Evolutionary conservation across 2,888 invertebrate genomes (phyloP), one percentile per base, ranked within the genome.

Genomic region (Epinotia demarniana): DNA sequence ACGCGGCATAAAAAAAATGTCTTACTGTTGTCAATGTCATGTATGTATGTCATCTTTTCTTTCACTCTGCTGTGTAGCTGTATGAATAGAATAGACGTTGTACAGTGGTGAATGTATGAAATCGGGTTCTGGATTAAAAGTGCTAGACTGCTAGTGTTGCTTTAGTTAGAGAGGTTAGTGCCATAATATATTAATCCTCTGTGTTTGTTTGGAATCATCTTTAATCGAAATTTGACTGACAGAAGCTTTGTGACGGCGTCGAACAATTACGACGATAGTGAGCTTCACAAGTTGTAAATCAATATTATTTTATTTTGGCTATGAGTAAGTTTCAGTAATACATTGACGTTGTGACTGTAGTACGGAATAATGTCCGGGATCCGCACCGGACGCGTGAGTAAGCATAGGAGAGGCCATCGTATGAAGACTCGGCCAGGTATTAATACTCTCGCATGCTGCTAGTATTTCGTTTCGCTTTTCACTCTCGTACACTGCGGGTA

Each of bases 341-440:
- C n/a, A 23, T 70, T 61, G 66, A 70, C 19, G 57, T 55, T 63
- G 73, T 61, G 75, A 66, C 4, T 18, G 43, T 66, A 66, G 71
- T 66, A 53, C 39, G 53, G 53, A 77, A 87, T 84, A 85, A 93
- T 93, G 93, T 92, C 93, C 78, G 90, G 90, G 79, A 86, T 92
- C 80, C 85, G 91, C 79, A 86, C 89, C 80, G 92, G 93, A 80
- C 91, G 93, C 76, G 92, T 94, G 78, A 86, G 88, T 80, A 94
- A 93, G 82, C 89, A 85, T 84, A 88, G 87, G 83, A 89, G 88
- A 86, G 86, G 86, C 80, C 89, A 87, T 77, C 89, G 89, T 79
- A 84, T 86, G 82, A 91, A 90, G 86, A 89, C 83, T 80, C 88
- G 89, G 82, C 87, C 92, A 93, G 93, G 93, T 94, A 92, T 86